Evolutionary conservation across 2,888 invertebrate species (phyloP).

Genomic region (Nezara viridula): DNA sequence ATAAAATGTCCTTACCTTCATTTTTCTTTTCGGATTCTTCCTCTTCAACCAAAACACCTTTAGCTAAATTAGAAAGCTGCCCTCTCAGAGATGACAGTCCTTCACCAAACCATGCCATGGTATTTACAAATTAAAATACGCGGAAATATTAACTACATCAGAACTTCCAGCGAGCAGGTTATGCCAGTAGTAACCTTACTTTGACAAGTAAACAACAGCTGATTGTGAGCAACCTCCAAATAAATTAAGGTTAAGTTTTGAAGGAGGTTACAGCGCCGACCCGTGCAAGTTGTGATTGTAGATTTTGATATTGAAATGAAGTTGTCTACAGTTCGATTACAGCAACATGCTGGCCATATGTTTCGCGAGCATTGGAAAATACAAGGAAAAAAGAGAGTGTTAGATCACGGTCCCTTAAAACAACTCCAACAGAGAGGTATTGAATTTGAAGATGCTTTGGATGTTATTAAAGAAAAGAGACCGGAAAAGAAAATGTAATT

Average conservation of each 20-base stretch:
- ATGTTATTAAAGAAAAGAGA: slow-evolving; percentile 72
- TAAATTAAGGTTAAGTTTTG: not conserved
- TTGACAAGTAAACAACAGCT: slow-evolving; percentile 56
- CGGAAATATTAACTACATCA: slow-evolving; percentile 42
- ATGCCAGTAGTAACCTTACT: slow-evolving; percentile 38
- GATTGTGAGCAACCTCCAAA: not conserved
- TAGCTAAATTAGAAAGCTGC: slow-evolving; percentile 89
- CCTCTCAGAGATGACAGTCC: slow-evolving; percentile 79
- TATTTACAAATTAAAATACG: slow-evolving; percentile 10
- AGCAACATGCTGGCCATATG: slow-evolving; percentile 81
- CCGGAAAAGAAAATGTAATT: slow-evolving; percentile 28
- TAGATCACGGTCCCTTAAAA: slow-evolving; percentile 73
- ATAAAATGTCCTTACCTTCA: not conserved
- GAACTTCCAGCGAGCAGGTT: slow-evolving; percentile 5
- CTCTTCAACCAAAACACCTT: slow-evolving; percentile 78
- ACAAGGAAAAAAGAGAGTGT: slow-evolving; percentile 75
- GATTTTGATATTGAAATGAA: slow-evolving; percentile 73
- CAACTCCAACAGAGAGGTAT: slow-evolving; percentile 74
- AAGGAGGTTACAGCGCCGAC: not conserved
- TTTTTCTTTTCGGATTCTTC: slow-evolving; percentile 38
- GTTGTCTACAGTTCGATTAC: slow-evolving; percentile 74
- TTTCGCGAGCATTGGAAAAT: slow-evolving; percentile 81
- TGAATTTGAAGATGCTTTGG: slow-evolving; percentile 75
- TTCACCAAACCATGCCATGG: slow-evolving; percentile 71
- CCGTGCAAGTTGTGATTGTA: not conserved